phyloP scores from a whole-genome alignment of 1,140 invertebrate genomes.

The Rhopalosiphum padi region DNA sequence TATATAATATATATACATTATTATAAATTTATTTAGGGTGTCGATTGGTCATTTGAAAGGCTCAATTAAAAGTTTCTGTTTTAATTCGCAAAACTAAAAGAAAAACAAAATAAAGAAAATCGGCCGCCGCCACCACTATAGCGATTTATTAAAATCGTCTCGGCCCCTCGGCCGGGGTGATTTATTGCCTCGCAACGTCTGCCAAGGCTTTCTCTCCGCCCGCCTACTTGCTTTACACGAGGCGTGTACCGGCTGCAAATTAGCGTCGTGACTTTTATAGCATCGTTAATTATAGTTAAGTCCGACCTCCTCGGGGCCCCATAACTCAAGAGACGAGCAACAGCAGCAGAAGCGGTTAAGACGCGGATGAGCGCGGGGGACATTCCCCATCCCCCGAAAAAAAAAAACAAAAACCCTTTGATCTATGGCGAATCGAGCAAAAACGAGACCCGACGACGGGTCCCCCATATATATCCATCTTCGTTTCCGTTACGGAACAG shows the following conservation, averaged over 20 bases:
- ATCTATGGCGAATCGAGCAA: neutral
- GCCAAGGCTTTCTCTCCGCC: constrained; percentile 28
- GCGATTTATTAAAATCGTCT: constrained; percentile 57
- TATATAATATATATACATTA: neutral
- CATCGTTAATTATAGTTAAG: constrained; percentile 56
- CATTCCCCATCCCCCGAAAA: too few species aligned
- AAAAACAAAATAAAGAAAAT: constrained; percentile 5
- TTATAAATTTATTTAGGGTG: neutral
- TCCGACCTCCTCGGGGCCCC: constrained; percentile 50
- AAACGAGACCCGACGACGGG: neutral
- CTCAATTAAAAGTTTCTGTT: constrained; percentile 9
- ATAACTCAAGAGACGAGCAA: constrained; percentile 48
- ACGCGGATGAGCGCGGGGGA: neutral
- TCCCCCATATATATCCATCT: neutral
- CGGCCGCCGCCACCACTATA: neutral
- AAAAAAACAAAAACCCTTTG: constrained; percentile 28
- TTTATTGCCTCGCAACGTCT: constrained; percentile 48
- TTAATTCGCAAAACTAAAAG: neutral
- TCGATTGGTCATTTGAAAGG: constrained; percentile 2
- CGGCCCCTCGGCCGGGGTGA: constrained; percentile 35
- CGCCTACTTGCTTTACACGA: neutral
- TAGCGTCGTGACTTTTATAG: constrained; percentile 57
- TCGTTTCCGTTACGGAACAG: neutral
- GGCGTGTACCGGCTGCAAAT: constrained; percentile 54
- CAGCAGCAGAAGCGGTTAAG: neutral